Evolutionary conservation across 2,888 invertebrate species (phyloP), one percentile per base, ranked within the genome.

Genomic region (Lasioglossum lativentre): DNA sequence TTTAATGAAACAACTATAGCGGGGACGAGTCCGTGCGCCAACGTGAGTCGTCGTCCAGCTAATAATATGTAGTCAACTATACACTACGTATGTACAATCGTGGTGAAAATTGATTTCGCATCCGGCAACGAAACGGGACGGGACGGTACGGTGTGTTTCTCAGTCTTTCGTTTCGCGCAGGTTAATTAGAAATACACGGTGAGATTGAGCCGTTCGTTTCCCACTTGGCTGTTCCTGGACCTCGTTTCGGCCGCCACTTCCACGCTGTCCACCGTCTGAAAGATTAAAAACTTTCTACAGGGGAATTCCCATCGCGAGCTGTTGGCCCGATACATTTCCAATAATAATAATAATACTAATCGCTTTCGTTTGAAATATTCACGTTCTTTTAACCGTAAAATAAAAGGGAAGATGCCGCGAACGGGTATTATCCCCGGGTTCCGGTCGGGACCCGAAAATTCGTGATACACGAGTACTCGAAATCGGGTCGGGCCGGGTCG

Each of bases 151-250:
- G 56, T 59, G 34, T 30, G 16, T n/a, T 56, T 23, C 30, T 70
- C 78, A 81, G 86, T 85, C 86, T 86, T 86, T 81, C 45, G 16
- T 77, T 77, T 27, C 56, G 38, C 34, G 34, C 0, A 3, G 19
- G 27, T 14, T 38, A 78, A 34, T 94, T 95, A 97, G 95, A 97
- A 97, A 95, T 97, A 97, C n/a, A 97, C 97, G 83, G 97, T 97
- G 92, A 97, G 96, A 95, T 97, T 97, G 94, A 96, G 96, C 94
- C 97, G 96, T 88, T 97, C 97, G 81, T 95, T 95, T 92, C 95
- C 90, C 89, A 93, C 79, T 86, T 93, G 93, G 80, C 91, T 93
- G 79, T 90, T 92, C 75, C 91, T 92, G 73, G 93, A 92, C 87
- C 95, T 95, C 42, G 95, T 94, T 91, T 95, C 95, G 78, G 95